Conservation (phyloP, 2,797 vertebrate genomes). For the Silurus aristotelis region DNA sequence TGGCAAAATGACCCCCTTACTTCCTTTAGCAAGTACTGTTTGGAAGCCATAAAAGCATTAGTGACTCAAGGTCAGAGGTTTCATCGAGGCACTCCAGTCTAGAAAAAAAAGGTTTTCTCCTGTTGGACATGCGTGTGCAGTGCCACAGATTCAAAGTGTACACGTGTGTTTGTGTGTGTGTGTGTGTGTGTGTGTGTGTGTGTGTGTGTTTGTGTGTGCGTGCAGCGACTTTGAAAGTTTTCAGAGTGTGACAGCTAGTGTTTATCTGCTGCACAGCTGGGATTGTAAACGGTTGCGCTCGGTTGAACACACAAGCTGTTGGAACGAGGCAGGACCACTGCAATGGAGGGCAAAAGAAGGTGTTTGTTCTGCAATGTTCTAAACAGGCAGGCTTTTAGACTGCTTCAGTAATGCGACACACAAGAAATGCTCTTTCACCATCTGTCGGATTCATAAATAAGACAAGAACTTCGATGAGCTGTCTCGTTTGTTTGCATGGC, state of each 20-base stretch:
- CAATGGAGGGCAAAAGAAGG: slow-evolving; percentile 17
- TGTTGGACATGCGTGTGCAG: slow-evolving; percentile 1
- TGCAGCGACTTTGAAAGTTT: slow-evolving; percentile 18
- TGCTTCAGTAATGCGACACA: slow-evolving; percentile 29
- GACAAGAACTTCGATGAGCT: background rate
- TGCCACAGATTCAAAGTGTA: too few species aligned
- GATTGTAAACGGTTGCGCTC: slow-evolving; percentile 31
- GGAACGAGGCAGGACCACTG: slow-evolving; percentile 33
- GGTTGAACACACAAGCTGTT: slow-evolving; percentile 47
- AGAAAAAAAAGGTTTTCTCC: slow-evolving; percentile 9
- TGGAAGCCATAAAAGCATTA: slow-evolving; percentile 60
- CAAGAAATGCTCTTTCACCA: slow-evolving; percentile 30
- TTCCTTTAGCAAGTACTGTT: slow-evolving; percentile 56
- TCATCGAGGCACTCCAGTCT: slow-evolving; percentile 24
- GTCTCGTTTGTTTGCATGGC: background rate
- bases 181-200: slow-evolving; percentile 15
- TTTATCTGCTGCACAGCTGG: slow-evolving; percentile 54
- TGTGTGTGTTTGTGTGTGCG: slow-evolving; percentile 1
- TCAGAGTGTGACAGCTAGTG: slow-evolving; percentile 35
- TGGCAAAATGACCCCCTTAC: slow-evolving; percentile 67
- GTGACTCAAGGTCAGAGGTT: slow-evolving; percentile 40
- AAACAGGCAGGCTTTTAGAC: slow-evolving; percentile 31
- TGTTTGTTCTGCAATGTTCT: slow-evolving; percentile 23
- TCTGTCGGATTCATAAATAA: slow-evolving; percentile 22
- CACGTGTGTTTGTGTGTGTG: background rate